phyloP scores from a whole-genome alignment of 1,140 invertebrate genomes.

The Drosophila grimshawi region DNA sequence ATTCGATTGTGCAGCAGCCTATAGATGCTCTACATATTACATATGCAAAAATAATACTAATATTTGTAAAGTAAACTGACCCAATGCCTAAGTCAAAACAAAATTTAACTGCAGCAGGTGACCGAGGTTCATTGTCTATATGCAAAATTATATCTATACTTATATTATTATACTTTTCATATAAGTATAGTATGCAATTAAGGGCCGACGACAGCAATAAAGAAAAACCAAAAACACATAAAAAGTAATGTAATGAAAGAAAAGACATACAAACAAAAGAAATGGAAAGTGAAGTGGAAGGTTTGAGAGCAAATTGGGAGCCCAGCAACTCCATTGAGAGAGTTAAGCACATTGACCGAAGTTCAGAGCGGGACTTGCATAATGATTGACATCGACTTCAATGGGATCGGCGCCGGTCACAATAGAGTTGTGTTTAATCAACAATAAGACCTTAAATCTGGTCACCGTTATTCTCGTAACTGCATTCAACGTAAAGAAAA shows the following conservation, averaged over 20 bases:
- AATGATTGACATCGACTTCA: slow-evolving; percentile 71
- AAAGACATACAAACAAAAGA: slow-evolving; percentile 67
- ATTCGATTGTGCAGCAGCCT: background rate
- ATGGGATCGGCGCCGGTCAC: slow-evolving; percentile 14
- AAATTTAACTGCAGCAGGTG: slow-evolving; percentile 3
- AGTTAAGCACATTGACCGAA: slow-evolving; percentile 64
- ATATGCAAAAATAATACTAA: too few species aligned
- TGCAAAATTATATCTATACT: slow-evolving; percentile 8
- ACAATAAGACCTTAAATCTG: slow-evolving; percentile 63
- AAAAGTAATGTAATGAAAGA: slow-evolving; percentile 18
- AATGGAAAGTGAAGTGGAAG: slow-evolving; percentile 71
- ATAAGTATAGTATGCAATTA: slow-evolving; percentile 33
- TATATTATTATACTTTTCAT: background rate
- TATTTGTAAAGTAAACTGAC: background rate
- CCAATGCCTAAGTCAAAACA: slow-evolving; percentile 16
- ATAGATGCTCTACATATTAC: background rate
- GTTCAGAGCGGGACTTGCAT: slow-evolving; percentile 63
- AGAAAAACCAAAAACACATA: slow-evolving; percentile 50
- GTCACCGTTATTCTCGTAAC: slow-evolving; percentile 63
- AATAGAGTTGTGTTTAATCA: slow-evolving; percentile 63
- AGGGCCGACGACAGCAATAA: slow-evolving; percentile 60
- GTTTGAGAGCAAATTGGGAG: background rate
- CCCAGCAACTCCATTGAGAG: slow-evolving; percentile 46
- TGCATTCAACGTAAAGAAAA: slow-evolving; percentile 43
- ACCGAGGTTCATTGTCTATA: slow-evolving; percentile 66